phyloP scores from a whole-genome alignment of 1,140 invertebrate genomes.

The Drosophila melanogaster region DNA sequence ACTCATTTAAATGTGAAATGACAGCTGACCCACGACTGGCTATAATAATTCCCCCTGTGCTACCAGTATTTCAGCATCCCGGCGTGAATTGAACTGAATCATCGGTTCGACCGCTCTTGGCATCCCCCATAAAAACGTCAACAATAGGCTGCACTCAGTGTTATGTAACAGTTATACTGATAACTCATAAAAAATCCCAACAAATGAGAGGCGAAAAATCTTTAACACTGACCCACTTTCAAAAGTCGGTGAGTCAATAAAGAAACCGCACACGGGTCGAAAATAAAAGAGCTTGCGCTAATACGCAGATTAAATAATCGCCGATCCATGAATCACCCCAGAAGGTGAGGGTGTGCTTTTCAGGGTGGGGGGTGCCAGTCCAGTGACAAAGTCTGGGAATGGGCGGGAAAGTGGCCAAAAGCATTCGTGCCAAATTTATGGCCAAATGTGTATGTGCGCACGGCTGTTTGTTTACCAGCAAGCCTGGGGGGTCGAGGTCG shows the following conservation, averaged over 20 bases:
- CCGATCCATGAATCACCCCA: slow-evolving; percentile 51
- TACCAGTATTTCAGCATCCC: slow-evolving; percentile 22
- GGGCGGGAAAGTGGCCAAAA: slow-evolving; percentile 48
- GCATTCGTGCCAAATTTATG: slow-evolving; percentile 63
- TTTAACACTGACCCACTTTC: slow-evolving; percentile 81
- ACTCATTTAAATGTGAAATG: slow-evolving; percentile 4
- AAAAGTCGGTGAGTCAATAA: slow-evolving; percentile 71
- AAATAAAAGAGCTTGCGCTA: slow-evolving; percentile 63
- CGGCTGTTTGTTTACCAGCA: slow-evolving; percentile 41
- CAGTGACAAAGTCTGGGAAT: slow-evolving; percentile 58
- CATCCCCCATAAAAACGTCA: slow-evolving; percentile 6
- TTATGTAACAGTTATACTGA: slow-evolving; percentile 72
- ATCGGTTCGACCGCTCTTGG: not conserved
- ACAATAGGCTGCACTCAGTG: slow-evolving; percentile 62
- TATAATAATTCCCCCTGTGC: not conserved
- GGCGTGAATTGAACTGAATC: slow-evolving; percentile 25
- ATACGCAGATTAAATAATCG: slow-evolving; percentile 81
- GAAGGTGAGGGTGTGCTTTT: slow-evolving; percentile 26
- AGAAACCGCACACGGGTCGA: slow-evolving; percentile 61
- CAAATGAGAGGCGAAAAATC: slow-evolving; percentile 59
- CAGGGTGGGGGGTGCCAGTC: slow-evolving; percentile 4
- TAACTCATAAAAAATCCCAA: slow-evolving; percentile 69
- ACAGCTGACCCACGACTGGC: not conserved
- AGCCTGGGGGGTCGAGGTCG: slow-evolving; percentile 77
- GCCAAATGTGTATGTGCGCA: slow-evolving; percentile 14